Percentiles rank a stretch among this genome's conserved stretches.
Conservation (phyloP, 2,113 vertebrate genomes). For the Ginglymostoma cirratum region DNA sequence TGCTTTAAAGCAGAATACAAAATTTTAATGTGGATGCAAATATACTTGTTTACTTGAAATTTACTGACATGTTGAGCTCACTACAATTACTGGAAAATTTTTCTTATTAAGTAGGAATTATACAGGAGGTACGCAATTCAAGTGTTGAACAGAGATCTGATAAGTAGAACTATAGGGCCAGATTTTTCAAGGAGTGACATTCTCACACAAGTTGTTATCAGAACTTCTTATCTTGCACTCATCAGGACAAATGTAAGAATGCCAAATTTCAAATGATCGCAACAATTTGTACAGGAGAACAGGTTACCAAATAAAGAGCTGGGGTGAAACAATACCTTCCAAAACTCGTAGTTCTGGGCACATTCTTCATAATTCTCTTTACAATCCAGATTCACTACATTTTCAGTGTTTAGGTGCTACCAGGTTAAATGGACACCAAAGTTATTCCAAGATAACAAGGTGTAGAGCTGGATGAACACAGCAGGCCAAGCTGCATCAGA, state of each 20-base stretch:
- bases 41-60: no score
- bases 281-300: background rate
- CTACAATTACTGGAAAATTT: background rate
- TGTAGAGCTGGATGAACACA: no score
- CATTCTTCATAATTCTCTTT: background rate
- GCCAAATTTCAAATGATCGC: background rate
- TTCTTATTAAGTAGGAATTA: background rate
- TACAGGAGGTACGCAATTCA: background rate
- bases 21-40: background rate
- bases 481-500: no score
- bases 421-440: background rate
- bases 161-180: background rate
- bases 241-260: background rate
- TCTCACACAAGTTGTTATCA: background rate
- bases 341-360: background rate
- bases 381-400: background rate
- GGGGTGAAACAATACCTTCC: background rate
- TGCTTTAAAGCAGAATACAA: background rate
- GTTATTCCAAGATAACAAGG: no score
- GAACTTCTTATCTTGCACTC: background rate
- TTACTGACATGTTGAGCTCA: background rate
- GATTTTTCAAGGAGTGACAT: background rate
- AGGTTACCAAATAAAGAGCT: background rate
- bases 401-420: background rate
- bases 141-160: background rate